Evolutionary conservation across 1,140 invertebrate species (phyloP), one percentile per base, ranked within the genome.

Genomic region (Eupristina koningsbergeri): DNA sequence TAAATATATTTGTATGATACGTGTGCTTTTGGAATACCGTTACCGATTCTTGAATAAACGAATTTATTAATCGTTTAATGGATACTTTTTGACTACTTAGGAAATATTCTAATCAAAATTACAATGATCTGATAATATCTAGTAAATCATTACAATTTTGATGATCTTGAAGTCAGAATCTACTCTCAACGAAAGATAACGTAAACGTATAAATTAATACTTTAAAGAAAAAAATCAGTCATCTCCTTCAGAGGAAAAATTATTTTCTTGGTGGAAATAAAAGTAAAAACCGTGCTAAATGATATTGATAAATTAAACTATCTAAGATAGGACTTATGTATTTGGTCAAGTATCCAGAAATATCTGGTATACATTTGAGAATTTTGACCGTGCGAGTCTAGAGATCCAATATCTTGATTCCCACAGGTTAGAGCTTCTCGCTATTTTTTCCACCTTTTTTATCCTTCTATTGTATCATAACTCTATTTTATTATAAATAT

Each of bases 271-370:
- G 50, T 80, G 77, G 74, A 75, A 84, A 81, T 11, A 77, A 53
- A 78, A 3, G 36, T 64, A 58, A 86, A 87, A 91, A 90, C 91
- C 89, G 91, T 89, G 86, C 89, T 91, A 90, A 89, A 86, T 86
- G 88, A 89, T 88, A 81, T 84, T 88, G 86, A 89, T 91, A 91
- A 92, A 92, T 92, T 92, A 92, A 91, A 90, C 89, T 92, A 92
- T 85, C 91, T 92, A 92, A 79, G 41, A 39, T 80, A 85, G 81
- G 77, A 81, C 79, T 85, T 74, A 26, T 69, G 64, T 64, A 64
- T 29, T 80, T 83, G 67, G 69, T 76, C 36, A 79, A 50, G 36
- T 36, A 50, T 50, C 77, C 36, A 69, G 50, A 26, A 11, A 15
- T 63, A 19, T 31, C 64, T 26, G 17, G 17, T 64, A 11, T 75